Conservation (phyloP, 2,113 vertebrate species). For the Brachyhypopomus gauderio region DNA sequence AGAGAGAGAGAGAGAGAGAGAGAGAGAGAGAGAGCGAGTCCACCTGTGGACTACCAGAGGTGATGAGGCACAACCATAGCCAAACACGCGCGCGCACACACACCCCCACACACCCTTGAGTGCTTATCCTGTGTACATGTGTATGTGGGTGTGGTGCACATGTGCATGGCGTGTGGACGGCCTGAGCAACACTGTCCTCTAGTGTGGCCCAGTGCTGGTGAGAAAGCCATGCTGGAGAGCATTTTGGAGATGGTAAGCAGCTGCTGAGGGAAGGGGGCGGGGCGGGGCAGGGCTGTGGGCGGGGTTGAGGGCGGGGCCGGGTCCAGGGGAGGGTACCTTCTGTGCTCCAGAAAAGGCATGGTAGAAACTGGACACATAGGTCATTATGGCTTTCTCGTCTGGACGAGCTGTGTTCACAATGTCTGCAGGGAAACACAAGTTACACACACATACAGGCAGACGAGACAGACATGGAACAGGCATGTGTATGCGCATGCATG, state of each 20-base stretch:
- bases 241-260: constrained; percentile 29
- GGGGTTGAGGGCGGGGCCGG: not conserved
- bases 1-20: not conserved
- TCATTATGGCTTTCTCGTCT: constrained; percentile 99
- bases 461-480: constrained; percentile 21
- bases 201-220: not conserved
- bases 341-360: constrained; percentile 97
- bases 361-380: constrained; percentile 99
- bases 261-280: constrained; percentile 33
- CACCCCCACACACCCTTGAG: not conserved
- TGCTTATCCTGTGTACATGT: too few species aligned
- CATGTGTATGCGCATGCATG: constrained; percentile 28
- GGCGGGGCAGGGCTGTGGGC: constrained; percentile 26
- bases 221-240: constrained; percentile 69
- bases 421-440: constrained; percentile 79
- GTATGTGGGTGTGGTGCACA: too few species aligned
- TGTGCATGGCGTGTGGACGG: too few species aligned
- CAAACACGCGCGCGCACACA: not conserved
- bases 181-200: too few species aligned
- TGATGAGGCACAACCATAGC: not conserved
- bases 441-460: constrained; percentile 55
- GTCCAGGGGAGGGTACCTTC: constrained; percentile 79
- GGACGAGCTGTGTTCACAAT: constrained; percentile 96
- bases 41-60: constrained; percentile 11
- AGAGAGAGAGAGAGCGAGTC: constrained; percentile 19